phyloP scores from a whole-genome alignment of 2,888 invertebrate species.

The Macrosoma leucophasiata region DNA sequence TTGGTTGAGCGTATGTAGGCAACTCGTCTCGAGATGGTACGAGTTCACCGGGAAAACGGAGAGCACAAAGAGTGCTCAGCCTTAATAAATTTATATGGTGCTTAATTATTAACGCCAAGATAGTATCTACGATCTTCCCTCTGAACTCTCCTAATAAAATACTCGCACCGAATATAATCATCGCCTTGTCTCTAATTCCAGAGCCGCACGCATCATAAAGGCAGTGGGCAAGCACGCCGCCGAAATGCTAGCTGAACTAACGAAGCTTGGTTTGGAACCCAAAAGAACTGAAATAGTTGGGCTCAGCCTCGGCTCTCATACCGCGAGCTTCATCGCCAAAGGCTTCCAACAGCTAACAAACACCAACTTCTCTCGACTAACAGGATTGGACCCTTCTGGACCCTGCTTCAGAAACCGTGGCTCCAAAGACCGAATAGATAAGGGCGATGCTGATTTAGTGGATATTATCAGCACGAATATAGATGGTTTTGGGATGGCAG shows the following conservation, averaged over 20 bases:
- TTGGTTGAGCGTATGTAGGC: no score
- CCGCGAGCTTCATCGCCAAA: conserved; percentile 51
- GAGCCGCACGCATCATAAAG: conserved; percentile 41
- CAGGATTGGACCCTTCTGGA: conserved; percentile 51
- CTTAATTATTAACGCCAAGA: no score
- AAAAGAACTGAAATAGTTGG: conserved; percentile 47
- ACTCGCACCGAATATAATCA: conserved; percentile 29
- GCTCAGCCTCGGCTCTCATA: conserved; percentile 51
- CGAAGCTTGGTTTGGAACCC: conserved; percentile 42
- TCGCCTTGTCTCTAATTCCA: conserved; percentile 42
- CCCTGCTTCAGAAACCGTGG: conserved; percentile 52
- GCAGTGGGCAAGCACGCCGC: conserved; percentile 43
- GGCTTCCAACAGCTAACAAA: conserved; percentile 42
- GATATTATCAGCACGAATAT: conserved; percentile 49
- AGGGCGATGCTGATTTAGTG: conserved; percentile 52
- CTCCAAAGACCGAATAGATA: conserved; percentile 46
- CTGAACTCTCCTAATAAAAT: conserved; percentile 43
- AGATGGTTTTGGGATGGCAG: conserved; percentile 52
- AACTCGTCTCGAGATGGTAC: no score
- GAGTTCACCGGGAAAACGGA: no score
- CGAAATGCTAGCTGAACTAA: conserved; percentile 45
- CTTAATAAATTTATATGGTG: no score
- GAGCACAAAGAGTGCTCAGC: no score
- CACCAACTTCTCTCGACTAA: conserved; percentile 39
- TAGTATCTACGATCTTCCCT: no score